Evolutionary conservation across 2,888 invertebrate species (phyloP).

Genomic region (Orthosia incerta): DNA sequence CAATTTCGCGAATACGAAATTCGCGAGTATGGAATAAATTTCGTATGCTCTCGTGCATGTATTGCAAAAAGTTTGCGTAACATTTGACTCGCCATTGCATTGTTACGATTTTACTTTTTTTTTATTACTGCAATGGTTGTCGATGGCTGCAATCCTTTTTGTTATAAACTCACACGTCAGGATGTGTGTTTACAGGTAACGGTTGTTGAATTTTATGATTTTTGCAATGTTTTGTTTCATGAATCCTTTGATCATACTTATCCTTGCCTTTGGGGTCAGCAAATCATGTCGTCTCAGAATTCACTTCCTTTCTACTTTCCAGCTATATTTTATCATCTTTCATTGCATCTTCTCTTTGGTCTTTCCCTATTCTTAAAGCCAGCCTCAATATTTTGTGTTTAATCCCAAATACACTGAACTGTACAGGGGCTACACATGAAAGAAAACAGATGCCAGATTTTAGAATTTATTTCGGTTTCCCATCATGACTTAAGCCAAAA

Average conservation of each 20-base stretch:
- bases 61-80: slow-evolving; percentile 66
- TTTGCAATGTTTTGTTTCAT: not conserved
- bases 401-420: not conserved
- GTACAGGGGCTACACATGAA: not conserved
- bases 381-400: not conserved
- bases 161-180: slow-evolving; percentile 42
- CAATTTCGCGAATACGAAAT: slow-evolving; percentile 50
- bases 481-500: too few relatives aligned
- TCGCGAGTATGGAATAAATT: slow-evolving; percentile 59
- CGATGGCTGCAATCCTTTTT: slow-evolving; percentile 55
- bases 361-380: not conserved
- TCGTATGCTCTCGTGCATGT: slow-evolving; percentile 57
- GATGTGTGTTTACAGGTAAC: slow-evolving; percentile 1
- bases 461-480: not conserved
- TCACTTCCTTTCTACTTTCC: not conserved
- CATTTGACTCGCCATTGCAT: slow-evolving; percentile 54
- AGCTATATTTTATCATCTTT: not conserved
- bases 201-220: not conserved
- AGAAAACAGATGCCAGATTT: not conserved
- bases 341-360: not conserved
- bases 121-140: slow-evolving; percentile 61
- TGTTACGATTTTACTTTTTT: slow-evolving; percentile 68
- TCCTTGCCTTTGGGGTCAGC: not conserved
- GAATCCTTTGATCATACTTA: not conserved
- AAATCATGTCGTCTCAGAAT: too few relatives aligned